Evolutionary conservation across 2,113 vertebrate species (phyloP).

Genomic region (Lipophrys pholis): DNA sequence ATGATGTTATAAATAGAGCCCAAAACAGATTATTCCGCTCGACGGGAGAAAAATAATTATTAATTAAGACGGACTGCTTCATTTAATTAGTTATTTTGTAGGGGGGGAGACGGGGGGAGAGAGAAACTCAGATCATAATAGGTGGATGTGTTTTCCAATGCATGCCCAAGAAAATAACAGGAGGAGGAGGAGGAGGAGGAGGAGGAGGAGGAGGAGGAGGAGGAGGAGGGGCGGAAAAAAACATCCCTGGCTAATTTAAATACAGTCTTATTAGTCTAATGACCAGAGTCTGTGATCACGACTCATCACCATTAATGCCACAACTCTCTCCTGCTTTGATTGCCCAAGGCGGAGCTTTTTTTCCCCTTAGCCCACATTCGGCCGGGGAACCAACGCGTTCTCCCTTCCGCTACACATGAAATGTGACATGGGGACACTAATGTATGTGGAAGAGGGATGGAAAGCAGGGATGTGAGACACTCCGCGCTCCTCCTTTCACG

Average conservation of each 20-base stretch:
- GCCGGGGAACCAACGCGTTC: constrained; percentile 68
- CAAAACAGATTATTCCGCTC: constrained; percentile 75
- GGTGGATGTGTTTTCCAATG: constrained; percentile 59
- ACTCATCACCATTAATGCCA: constrained; percentile 95
- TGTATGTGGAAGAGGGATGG: constrained; percentile 80
- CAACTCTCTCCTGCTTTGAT: constrained; percentile 82
- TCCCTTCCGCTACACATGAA: constrained; percentile 81
- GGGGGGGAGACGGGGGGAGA: constrained; percentile 63
- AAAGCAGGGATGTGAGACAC: constrained; percentile 74
- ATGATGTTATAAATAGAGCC: constrained; percentile 20
- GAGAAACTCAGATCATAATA: constrained; percentile 64
- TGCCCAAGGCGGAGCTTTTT: constrained; percentile 85
- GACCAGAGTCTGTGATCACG: constrained; percentile 94
- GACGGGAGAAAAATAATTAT: constrained; percentile 82
- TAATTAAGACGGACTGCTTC: constrained; percentile 74
- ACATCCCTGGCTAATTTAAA: constrained; percentile 88
- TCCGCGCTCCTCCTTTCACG: constrained; percentile 55
- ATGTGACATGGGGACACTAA: constrained; percentile 83
- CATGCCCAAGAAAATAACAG: constrained; percentile 69
- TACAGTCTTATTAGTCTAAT: constrained; percentile 99
- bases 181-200: constrained; percentile 46
- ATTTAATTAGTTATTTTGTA: constrained; percentile 77
- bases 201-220: constrained; percentile 43
- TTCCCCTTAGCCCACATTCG: constrained; percentile 77
- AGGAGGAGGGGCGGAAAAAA: constrained; percentile 55